phyloP scores from a whole-genome alignment of 2,113 vertebrate genomes.

The Lathamus discolor region DNA sequence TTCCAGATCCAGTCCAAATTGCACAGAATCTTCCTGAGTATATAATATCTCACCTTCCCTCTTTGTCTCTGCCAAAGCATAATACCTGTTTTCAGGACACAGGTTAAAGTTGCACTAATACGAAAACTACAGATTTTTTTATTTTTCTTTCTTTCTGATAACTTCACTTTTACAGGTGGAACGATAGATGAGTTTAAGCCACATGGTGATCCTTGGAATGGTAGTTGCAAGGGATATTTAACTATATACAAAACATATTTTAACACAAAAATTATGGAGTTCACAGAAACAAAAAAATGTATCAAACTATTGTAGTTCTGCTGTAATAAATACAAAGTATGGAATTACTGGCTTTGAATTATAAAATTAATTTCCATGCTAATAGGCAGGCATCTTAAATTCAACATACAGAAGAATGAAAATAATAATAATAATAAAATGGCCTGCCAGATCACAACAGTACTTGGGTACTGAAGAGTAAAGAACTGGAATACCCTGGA shows the following conservation, averaged over 20 bases:
- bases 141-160: not conserved
- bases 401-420: not conserved
- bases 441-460: not conserved
- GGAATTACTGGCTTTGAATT: not conserved
- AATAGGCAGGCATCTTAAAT: not conserved
- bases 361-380: not conserved
- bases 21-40: not conserved
- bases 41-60: not conserved
- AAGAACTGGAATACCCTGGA: not conserved
- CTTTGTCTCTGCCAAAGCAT: not conserved
- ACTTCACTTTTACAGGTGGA: not conserved
- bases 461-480: not conserved
- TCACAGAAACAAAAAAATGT: rapidly evolving
- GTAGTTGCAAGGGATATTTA: not conserved
- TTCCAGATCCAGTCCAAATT: not conserved
- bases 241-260: not conserved
- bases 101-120: not conserved
- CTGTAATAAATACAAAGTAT: not conserved
- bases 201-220: not conserved
- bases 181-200: not conserved
- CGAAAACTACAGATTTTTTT: not conserved
- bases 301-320: not conserved
- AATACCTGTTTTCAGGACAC: not conserved
- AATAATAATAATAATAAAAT: not conserved
- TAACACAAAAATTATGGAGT: not conserved